Evolutionary conservation across 30 jellyfish, hydroid and myxozoan genomes (phyloP), one percentile per base, ranked within the genome.

Genomic region (Rhopilema esculentum): DNA sequence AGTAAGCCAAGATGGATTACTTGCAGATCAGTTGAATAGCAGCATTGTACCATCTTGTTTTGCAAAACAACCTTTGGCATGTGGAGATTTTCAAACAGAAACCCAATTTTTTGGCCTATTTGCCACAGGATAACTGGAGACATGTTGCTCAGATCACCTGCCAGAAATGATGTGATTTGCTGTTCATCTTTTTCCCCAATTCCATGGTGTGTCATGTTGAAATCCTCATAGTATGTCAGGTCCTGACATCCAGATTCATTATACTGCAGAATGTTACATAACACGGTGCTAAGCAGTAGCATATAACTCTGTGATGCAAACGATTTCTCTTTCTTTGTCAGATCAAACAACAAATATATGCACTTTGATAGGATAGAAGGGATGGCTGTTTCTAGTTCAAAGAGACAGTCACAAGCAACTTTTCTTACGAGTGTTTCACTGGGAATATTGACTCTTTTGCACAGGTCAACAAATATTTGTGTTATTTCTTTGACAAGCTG

Each of bases 401-500:
- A 21, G 27, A 84, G 81, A 23, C 92, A 84, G 61, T 84, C 92
- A 84, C 92, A 67, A 0, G 87, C 92, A 4, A 49, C 52, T 61
- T 84, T 84, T 28, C 92, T 76, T 0, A 72, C 29, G 25, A 84
- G 25, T 18, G 86, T 66, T 26, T 40, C 68, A 29, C 80, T 79
- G 8, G 92, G 86, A 28, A 49, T 71, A 72, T 84, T 84, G 4
- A 74, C 86, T 50, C 62, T 52, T 57, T 28, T 84, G 33, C 77
- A 76, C 15, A 52, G 31, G 61, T 21, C 61, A 61, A 84, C 26
- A 0, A 84, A 19, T 0, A 72, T 27, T 53, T 66, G 70, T 24
- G 68, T 57, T 62, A 84, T 51, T 8, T 64, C 87, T 28, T 84
- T 21, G 30, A 84, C 92, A 23, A 84, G 31, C 62, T 8, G 74